Percentiles rank a stretch among this genome's conserved stretches.
Evolutionary conservation across 1,140 invertebrate species (phyloP).

Genomic region (Mizuhopecten yessoensis): DNA sequence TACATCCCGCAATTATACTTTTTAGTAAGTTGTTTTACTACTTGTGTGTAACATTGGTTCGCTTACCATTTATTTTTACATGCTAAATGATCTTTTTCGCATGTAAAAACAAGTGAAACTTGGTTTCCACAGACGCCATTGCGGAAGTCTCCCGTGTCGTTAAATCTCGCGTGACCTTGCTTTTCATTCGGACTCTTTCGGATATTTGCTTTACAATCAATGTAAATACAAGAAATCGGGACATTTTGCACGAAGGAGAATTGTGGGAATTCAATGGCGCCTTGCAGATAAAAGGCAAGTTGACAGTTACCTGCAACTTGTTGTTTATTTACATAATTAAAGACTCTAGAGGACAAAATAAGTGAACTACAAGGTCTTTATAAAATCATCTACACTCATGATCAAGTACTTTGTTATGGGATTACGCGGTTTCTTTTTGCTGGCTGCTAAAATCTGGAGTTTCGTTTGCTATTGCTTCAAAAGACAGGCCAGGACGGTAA

Average conservation of each 20-base stretch:
- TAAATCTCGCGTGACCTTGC: slow-evolving; percentile 59
- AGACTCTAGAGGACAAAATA: slow-evolving; percentile 40
- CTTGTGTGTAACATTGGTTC: not conserved
- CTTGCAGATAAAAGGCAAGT: slow-evolving; percentile 51
- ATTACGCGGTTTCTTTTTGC: slow-evolving; percentile 96
- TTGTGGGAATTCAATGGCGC: slow-evolving; percentile 79
- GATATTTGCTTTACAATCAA: not conserved
- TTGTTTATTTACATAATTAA: slow-evolving; percentile 57
- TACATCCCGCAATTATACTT: no score
- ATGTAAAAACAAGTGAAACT: slow-evolving; percentile 6
- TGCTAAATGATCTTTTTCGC: slow-evolving; percentile 47
- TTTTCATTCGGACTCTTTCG: not conserved
- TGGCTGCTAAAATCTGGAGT: slow-evolving; percentile 98
- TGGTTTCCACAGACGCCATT: slow-evolving; percentile 73
- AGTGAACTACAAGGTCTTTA: not conserved
- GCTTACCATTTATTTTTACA: slow-evolving; percentile 45
- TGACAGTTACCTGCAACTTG: slow-evolving; percentile 46
- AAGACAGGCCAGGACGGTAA: slow-evolving; percentile 97
- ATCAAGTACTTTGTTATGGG: slow-evolving; percentile 98
- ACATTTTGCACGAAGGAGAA: slow-evolving; percentile 51
- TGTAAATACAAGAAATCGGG: not conserved
- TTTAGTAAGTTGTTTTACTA: no score
- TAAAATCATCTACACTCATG: slow-evolving; percentile 86
- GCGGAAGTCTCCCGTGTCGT: slow-evolving; percentile 49
- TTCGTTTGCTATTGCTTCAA: slow-evolving; percentile 98